Conservation (phyloP, 2,888 invertebrate genomes). For the Onthophagus sagittarius region DNA sequence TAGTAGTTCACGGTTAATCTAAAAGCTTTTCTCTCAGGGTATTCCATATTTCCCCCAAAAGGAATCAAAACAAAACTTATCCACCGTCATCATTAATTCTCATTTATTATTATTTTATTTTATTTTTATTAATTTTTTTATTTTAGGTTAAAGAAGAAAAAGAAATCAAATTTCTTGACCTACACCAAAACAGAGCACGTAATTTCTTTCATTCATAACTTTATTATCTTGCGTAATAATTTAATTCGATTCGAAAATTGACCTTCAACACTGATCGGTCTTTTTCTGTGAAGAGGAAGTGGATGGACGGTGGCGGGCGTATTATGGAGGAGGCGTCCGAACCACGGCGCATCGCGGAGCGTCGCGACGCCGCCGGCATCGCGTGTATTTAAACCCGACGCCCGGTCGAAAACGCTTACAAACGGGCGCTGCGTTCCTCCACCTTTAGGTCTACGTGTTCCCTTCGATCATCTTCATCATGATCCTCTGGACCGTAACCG, state of each 20-base stretch:
- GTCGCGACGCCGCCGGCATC: slow-evolving; percentile 30
- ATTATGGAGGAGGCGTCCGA: background rate
- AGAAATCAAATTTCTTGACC: too few relatives aligned
- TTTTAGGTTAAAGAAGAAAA: too few relatives aligned
- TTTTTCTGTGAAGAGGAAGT: background rate
- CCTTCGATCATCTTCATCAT: slow-evolving; percentile 27
- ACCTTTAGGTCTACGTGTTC: background rate
- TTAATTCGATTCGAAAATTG: background rate
- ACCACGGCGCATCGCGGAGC: slow-evolving; percentile 36
- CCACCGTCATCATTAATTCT: too few relatives aligned
- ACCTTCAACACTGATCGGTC: background rate
- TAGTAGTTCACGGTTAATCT: background rate
- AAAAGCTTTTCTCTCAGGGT: background rate
- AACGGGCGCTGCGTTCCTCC: background rate
- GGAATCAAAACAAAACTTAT: too few relatives aligned
- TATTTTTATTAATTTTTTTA: too few relatives aligned
- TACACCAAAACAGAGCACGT: too few relatives aligned
- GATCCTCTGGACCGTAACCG: slow-evolving; percentile 33
- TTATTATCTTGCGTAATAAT: too few relatives aligned
- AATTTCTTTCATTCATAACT: too few relatives aligned
- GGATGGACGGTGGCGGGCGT: background rate
- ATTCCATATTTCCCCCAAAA: background rate
- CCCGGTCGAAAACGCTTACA: slow-evolving; percentile 17
- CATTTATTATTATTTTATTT: too few relatives aligned
- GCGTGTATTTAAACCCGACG: slow-evolving; percentile 2